Conservation (phyloP, 2,113 vertebrate genomes). For the Bostrychus sinensis region DNA sequence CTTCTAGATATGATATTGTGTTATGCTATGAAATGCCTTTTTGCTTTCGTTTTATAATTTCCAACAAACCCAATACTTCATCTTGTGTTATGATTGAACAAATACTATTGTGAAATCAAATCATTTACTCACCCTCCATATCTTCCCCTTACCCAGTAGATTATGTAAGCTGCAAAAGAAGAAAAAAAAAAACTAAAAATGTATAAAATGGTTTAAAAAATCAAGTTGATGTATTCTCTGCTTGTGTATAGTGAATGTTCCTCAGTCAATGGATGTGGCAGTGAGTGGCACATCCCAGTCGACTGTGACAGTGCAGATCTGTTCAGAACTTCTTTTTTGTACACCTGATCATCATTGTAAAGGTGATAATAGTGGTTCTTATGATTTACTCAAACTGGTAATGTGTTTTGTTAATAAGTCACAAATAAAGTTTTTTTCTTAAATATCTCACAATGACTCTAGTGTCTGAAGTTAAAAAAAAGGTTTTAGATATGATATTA, state of each 20-base stretch:
- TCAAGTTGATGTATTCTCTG: slow-evolving; percentile 78
- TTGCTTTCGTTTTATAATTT: slow-evolving; percentile 66
- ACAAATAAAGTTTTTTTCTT: slow-evolving; percentile 85
- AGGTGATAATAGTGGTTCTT: slow-evolving; percentile 79
- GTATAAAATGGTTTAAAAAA: slow-evolving; percentile 48
- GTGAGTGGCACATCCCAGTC: slow-evolving; percentile 61
- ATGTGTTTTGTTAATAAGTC: slow-evolving; percentile 85
- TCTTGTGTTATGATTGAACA: slow-evolving; percentile 72
- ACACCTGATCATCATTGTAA: slow-evolving; percentile 82
- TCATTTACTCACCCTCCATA: slow-evolving; percentile 72
- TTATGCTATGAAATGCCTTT: slow-evolving; percentile 75
- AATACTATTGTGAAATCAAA: slow-evolving; percentile 73
- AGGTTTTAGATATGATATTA: too few relatives aligned
- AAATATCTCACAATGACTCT: slow-evolving; percentile 65
- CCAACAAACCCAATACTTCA: slow-evolving; percentile 54
- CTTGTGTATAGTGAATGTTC: slow-evolving; percentile 84
- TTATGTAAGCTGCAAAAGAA: slow-evolving; percentile 34
- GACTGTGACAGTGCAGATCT: slow-evolving; percentile 78
- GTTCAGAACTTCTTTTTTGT: slow-evolving; percentile 80
- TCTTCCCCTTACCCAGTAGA: slow-evolving; percentile 56
- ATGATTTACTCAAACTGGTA: slow-evolving; percentile 81
- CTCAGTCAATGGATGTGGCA: slow-evolving; percentile 66
- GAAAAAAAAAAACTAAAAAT: slow-evolving; percentile 53
- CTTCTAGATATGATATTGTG: slow-evolving; percentile 80
- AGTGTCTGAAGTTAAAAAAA: too few relatives aligned